Evolutionary conservation across 2,797 vertebrate species (phyloP), one percentile per base, ranked within the genome.

Genomic region (Melanogrammus aeglefinus): DNA sequence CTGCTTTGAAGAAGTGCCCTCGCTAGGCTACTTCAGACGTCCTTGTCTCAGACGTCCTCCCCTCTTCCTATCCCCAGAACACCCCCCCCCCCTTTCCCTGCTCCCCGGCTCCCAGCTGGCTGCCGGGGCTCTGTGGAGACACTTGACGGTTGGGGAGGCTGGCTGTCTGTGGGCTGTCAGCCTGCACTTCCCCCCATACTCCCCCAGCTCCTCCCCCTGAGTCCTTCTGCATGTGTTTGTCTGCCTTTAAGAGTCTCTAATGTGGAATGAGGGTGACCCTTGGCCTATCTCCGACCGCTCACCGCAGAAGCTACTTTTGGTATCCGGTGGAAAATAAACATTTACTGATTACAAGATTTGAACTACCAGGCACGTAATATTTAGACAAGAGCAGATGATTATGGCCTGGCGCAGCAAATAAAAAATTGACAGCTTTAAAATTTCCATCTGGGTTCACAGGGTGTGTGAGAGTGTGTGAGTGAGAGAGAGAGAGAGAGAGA

Each of bases 1-100:
- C 77, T 41, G 76, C 84, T 90, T 90, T 92, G 87, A 91, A 88
- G 86, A 87, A 86, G 84, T 79, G 76, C 79, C 85, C 80, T 80
- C 80, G 82, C 75, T 81, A 24, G 79, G 81, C 81, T 76, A 84
- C 75, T 78, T 83, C 81, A 86, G 87, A 84, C 76, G 78, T 77
- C 85, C 86, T 83, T 39, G 77, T 88, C 85, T 88, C 74, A 2
- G n/a, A 2, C 73, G 29, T 81, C 63, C 74, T 3, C 5, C 70
- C 79, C 82, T 31, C 31, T 1, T 31, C 31, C 31, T 31, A 31
- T 31, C 31, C 31, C 31, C 31, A 31, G 31, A 82, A 80, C 63
- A 51, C 70, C 38, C 66, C 82, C 63, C 63, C 70, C 38, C 66
- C 82, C 77, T 76, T 84, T 81, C 74, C 51, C 8, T 7, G 72